Conservation (phyloP, 1,140 invertebrate species). For the Drosophila littoralis region DNA sequence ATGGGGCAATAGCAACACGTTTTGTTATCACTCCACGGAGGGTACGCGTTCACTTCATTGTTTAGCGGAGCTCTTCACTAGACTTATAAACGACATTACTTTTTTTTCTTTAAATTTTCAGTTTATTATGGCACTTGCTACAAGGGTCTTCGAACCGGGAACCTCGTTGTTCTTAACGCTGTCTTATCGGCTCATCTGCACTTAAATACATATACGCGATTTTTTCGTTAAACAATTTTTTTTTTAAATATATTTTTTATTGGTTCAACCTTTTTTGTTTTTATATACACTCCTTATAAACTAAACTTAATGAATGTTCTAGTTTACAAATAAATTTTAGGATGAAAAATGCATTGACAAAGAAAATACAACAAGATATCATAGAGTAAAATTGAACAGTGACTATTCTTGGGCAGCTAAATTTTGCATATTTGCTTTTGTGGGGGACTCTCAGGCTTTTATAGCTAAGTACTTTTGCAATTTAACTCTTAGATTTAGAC, state of each 20-base stretch:
- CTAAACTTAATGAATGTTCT: constrained; percentile 54
- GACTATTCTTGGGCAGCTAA: constrained; percentile 27
- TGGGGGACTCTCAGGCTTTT: constrained; percentile 56
- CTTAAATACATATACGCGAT: neutral
- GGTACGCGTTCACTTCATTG: constrained; percentile 29
- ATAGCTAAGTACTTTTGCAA: constrained; percentile 40
- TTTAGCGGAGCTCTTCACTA: constrained; percentile 46
- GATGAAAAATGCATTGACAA: constrained; percentile 68
- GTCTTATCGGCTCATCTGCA: no score
- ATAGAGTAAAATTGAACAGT: constrained; percentile 30
- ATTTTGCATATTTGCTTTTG: constrained; percentile 3
- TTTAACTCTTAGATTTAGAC: constrained; percentile 49
- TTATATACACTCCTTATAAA: constrained; percentile 69
- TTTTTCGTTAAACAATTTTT: constrained; percentile 23
- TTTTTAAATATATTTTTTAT: constrained; percentile 20
- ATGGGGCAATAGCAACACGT: constrained; percentile 56
- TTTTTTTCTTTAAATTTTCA: constrained; percentile 1
- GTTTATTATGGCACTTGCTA: no score
- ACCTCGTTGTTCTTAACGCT: no score
- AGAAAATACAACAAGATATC: constrained; percentile 58
- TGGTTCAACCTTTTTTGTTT: constrained; percentile 32
- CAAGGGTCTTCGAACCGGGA: no score
- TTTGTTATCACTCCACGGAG: constrained; percentile 59
- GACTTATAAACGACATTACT: constrained; percentile 33
- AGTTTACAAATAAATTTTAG: constrained; percentile 60